Percentiles rank a stretch among this genome's conserved stretches.
Evolutionary conservation across 30 jellyfish, hydroid and myxozoan species (phyloP).

Genomic region (Sanderia malayensis): DNA sequence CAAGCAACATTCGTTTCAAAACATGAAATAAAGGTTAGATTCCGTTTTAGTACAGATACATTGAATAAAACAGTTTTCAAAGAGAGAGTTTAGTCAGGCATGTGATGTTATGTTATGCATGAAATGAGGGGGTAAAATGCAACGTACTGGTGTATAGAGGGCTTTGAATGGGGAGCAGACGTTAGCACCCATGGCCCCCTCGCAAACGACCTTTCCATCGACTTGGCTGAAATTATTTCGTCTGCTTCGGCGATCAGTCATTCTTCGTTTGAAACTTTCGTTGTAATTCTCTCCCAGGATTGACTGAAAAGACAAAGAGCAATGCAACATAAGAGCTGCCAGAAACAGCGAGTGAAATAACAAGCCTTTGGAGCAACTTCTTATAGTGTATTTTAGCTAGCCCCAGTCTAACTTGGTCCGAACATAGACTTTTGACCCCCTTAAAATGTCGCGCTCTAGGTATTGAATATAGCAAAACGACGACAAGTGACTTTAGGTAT

Average conservation of each 20-base stretch:
- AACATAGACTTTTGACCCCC: too few species aligned
- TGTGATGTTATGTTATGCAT: neutral
- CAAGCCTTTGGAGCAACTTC: too few species aligned
- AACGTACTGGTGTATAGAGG: slow-evolving; percentile 54
- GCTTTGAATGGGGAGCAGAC: slow-evolving; percentile 76
- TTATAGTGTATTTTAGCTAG: too few species aligned
- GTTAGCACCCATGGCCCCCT: slow-evolving; percentile 54
- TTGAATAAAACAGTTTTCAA: neutral
- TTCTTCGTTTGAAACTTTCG: slow-evolving; percentile 56
- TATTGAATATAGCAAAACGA: too few species aligned
- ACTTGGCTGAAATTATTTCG: slow-evolving; percentile 57
- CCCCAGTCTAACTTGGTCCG: too few species aligned
- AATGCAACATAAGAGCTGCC: too few species aligned
- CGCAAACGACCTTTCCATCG: slow-evolving; percentile 54
- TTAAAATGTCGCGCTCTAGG: too few species aligned
- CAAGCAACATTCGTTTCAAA: neutral
- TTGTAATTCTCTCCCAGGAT: slow-evolving; percentile 63
- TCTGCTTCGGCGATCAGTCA: slow-evolving; percentile 61
- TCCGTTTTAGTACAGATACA: neutral
- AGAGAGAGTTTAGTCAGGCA: too few species aligned
- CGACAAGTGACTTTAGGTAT: too few species aligned
- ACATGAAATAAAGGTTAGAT: neutral
- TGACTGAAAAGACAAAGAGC: slow-evolving; percentile 32
- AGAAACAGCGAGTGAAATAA: too few species aligned
- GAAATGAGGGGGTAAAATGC: neutral